These are phyloP conservation scores for Gymnosoma rotundatum DNA, from an alignment of 2,888 invertebrate genomes.

Conservation along the genomic window DNA sequence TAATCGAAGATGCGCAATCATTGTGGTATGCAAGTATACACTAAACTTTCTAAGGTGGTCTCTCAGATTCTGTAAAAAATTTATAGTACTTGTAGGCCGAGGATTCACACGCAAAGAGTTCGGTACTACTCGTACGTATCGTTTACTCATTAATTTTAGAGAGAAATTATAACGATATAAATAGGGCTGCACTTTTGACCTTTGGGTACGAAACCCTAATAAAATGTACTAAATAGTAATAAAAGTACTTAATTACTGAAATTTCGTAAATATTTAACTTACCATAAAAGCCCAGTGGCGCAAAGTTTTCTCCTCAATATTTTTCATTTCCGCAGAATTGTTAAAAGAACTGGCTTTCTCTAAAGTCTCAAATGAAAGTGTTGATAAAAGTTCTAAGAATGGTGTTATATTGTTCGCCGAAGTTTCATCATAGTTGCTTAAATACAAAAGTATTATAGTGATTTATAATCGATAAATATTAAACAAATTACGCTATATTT, in stretches of 20 bases:
- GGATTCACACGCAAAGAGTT: too few species aligned
- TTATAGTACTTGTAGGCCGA: too few species aligned
- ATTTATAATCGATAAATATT: neutral
- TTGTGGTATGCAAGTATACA: too few species aligned
- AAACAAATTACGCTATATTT: conserved; percentile 76
- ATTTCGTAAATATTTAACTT: neutral
- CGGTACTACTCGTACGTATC: too few species aligned
- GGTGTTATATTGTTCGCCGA: conserved; percentile 74
- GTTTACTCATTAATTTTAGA: too few species aligned
- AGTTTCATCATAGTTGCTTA: conserved; percentile 76
- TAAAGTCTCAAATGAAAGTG: conserved; percentile 81
- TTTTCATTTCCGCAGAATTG: conserved; percentile 72
- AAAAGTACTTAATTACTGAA: neutral
- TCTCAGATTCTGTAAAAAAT: too few species aligned
- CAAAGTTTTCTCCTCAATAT: conserved; percentile 74
- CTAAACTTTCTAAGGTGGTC: too few species aligned
- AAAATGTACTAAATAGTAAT: neutral
- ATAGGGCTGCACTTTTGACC: too few species aligned
- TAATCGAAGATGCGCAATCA: too few species aligned
- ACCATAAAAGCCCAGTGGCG: conserved; percentile 78
- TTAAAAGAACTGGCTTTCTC: conserved; percentile 74
- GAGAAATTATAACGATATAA: too few species aligned
- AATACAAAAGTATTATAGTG: neutral
- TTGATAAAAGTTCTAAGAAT: conserved; percentile 81
- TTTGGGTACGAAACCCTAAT: too few species aligned